Base-by-base conservation (phyloP, 2,888 invertebrate genomes). In the Quadroppia sp. region DNA sequence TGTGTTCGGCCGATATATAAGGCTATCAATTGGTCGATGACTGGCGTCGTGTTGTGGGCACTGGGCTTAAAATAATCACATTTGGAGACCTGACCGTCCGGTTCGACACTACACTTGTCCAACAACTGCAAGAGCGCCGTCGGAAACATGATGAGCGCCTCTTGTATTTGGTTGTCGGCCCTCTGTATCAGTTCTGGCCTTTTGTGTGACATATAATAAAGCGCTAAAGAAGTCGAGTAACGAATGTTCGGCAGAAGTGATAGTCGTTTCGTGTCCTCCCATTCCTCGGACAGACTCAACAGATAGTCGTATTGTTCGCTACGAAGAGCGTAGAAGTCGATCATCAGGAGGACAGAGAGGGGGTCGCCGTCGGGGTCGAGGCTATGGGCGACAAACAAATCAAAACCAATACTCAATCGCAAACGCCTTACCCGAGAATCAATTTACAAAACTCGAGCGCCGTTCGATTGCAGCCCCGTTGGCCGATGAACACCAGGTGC, bases 371-470 rank as follows among this genome's bases (percentile, higher is more conserved):
- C 87, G 0, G 90, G 89, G 82, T 91, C 90, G 71, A 91, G 82
- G 17, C 88, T 88, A 73, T 74, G 64, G 72, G 30, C 15, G 20
- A 20, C n/a, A 50, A 50, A 20, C n/a, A 50, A 48, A 74, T 59
- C 70, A 72, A 42, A 73, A 20, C 4, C 59, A 30, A 59, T 28
- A 53, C 23, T 30, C 2, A 17, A 30, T 59, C 48, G 40, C 64
- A 53, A 71, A 48, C n/a, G n/a, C 30, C 45, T 75, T 77, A 83
- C 83, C 83, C 82, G 45, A 92, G 84, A n/a, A 94, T 83, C 61
- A 93, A 82, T 83, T 94, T 94, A 81, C 90, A 89, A 78, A 92
- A 87, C 82, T 94, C 93, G 78, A 94, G 84, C n/a, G 93, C 90
- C 1, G 94, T 93, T 77, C 92, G 86, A 80, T 89, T 89, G 82